These are phyloP conservation scores for Steromphala cineraria DNA, from an alignment of 2,888 invertebrate species.

Conservation along the genomic window DNA sequence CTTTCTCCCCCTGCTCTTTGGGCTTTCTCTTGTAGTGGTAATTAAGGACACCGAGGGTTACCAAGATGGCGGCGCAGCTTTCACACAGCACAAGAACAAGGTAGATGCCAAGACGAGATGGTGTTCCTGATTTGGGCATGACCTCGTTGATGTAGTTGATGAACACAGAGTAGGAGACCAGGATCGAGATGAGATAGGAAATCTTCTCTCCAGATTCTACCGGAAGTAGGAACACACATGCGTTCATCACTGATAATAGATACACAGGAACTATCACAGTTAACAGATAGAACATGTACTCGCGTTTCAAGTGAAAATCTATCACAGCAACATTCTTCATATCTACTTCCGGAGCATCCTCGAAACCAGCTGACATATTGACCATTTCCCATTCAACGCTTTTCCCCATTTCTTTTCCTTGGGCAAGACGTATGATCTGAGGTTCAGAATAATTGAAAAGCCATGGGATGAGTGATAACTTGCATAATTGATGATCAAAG, in stretches of 20 bases:
- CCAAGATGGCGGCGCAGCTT: not conserved
- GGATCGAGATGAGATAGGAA: conserved; percentile 25
- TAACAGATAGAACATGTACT: not conserved
- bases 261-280: conserved; percentile 2
- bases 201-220: conserved; percentile 4
- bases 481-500: not conserved
- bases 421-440: not conserved
- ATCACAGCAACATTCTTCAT: not conserved
- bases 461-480: not conserved
- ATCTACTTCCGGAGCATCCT: not conserved
- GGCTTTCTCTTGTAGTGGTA: not conserved
- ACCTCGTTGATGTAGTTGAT: conserved; percentile 23
- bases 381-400: not conserved
- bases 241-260: conserved; percentile 13
- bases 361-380: not conserved
- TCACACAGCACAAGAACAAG: not conserved
- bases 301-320: not conserved
- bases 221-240: not conserved
- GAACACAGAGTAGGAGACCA: conserved; percentile 21
- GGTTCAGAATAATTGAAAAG: not conserved
- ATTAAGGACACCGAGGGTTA: conserved; percentile 23
- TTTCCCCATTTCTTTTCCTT: not conserved
- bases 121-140: conserved; percentile 13
- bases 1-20: no score
- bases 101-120: conserved; percentile 2